phyloP scores from a whole-genome alignment of 1,140 invertebrate genomes.

The Hycleus cichorii region DNA sequence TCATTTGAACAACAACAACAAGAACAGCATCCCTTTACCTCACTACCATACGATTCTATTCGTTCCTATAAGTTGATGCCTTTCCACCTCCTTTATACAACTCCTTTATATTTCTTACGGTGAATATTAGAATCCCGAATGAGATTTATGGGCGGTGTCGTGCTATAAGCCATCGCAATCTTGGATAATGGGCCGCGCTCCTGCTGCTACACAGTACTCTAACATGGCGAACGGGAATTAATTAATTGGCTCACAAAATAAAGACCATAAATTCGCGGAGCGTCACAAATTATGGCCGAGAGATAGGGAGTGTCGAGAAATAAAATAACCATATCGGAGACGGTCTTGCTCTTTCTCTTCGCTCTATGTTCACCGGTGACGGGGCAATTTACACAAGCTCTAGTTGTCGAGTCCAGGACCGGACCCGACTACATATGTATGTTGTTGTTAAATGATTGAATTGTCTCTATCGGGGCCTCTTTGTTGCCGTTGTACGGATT shows the following conservation, averaged over 20 bases:
- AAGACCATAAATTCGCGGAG: conserved; percentile 42
- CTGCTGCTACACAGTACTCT: conserved; percentile 14
- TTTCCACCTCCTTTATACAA: background rate
- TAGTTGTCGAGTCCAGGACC: too few relatives aligned
- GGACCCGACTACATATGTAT: too few relatives aligned
- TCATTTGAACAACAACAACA: background rate
- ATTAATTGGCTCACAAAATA: conserved; percentile 44
- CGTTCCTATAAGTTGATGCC: too few relatives aligned
- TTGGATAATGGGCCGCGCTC: conserved; percentile 37
- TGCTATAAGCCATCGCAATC: conserved; percentile 39
- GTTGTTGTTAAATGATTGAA: too few relatives aligned
- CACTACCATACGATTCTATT: conserved; percentile 6
- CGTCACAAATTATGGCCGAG: conserved; percentile 41
- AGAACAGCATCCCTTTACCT: background rate
- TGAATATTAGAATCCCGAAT: conserved; percentile 38
- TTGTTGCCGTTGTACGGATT: too few relatives aligned
- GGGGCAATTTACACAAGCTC: too few relatives aligned
- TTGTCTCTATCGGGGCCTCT: too few relatives aligned
- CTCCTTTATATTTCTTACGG: conserved; percentile 14
- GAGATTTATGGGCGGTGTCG: conserved; percentile 37
- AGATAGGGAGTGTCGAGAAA: conserved; percentile 41
- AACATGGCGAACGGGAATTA: conserved; percentile 40
- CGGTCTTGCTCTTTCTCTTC: background rate
- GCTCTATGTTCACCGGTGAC: background rate
- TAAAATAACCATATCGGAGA: conserved; percentile 41